phyloP scores from a whole-genome alignment of 2,113 vertebrate species.

The Apodemus sylvaticus region DNA sequence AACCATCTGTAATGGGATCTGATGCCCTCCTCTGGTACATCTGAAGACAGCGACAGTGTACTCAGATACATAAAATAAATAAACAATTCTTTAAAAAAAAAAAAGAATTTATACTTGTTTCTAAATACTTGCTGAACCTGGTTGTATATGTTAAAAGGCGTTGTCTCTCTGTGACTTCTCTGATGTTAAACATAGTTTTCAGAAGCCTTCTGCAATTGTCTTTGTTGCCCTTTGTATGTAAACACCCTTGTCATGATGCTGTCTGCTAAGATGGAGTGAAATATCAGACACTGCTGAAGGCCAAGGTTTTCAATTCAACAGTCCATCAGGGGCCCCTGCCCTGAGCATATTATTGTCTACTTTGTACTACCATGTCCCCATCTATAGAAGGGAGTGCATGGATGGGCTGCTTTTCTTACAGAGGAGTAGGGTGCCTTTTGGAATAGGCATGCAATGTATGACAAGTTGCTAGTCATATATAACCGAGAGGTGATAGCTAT shows the following conservation, averaged over 20 bases:
- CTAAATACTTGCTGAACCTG: not conserved
- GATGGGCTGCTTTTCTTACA: not conserved
- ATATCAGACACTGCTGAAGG: too few species aligned
- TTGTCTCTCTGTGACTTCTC: not conserved
- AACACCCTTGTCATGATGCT: not conserved
- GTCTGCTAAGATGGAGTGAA: not conserved
- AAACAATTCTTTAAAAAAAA: too few species aligned
- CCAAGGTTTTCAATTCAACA: not conserved
- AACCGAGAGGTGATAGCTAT: not conserved
- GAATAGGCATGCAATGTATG: not conserved
- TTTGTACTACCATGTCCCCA: not conserved
- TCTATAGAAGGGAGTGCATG: not conserved
- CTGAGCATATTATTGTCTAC: not conserved
- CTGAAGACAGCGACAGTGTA: too few species aligned
- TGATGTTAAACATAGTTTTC: not conserved
- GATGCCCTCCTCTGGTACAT: too few species aligned
- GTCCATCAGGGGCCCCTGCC: not conserved
- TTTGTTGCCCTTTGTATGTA: not conserved
- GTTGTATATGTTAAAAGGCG: not conserved
- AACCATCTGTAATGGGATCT: too few species aligned
- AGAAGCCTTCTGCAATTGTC: not conserved
- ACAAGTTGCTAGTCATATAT: not conserved
- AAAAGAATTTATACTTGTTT: conserved; percentile 2
- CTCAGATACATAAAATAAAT: too few species aligned
- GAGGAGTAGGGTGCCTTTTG: not conserved